Conservation (phyloP, 2,888 invertebrate genomes). For the Prosopocoilus inquinatus region DNA sequence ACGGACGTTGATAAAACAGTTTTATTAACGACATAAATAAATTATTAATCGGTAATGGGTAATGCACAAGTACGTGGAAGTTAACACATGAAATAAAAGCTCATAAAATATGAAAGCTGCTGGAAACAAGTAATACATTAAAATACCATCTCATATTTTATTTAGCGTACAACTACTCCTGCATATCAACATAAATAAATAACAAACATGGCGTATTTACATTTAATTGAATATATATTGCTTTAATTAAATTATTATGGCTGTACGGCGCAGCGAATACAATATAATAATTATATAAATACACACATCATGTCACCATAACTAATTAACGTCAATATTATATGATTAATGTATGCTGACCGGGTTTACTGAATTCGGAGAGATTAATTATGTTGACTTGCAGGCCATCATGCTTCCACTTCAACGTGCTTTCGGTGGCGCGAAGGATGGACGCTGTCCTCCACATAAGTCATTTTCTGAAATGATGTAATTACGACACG, state of each 20-base stretch:
- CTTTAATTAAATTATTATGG: constrained; percentile 46
- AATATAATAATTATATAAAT: constrained; percentile 50
- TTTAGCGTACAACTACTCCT: constrained; percentile 29
- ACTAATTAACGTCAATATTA: constrained; percentile 49
- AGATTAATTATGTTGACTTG: constrained; percentile 24
- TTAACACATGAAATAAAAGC: neutral
- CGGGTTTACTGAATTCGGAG: constrained; percentile 31
- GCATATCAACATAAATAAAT: constrained; percentile 30
- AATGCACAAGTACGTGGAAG: neutral
- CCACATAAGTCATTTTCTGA: constrained; percentile 38
- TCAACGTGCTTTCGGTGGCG: constrained; percentile 18
- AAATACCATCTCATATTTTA: constrained; percentile 32
- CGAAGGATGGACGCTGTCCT: constrained; percentile 15
- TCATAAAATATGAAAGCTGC: constrained; percentile 14
- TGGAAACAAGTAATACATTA: constrained; percentile 24
- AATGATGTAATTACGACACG: constrained; percentile 41
- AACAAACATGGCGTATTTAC: constrained; percentile 32
- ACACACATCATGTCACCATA: constrained; percentile 46
- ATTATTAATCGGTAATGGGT: too few relatives aligned
- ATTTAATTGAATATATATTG: constrained; percentile 39
- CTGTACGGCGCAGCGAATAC: constrained; percentile 38
- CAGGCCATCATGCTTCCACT: constrained; percentile 23
- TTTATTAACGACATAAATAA: too few relatives aligned
- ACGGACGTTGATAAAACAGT: too few relatives aligned
- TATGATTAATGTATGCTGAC: constrained; percentile 45